A percentile compares a stretch with the other conserved stretches of the same genome.
phyloP scores from a whole-genome alignment of 1,140 invertebrate species.

The Drosophila kanapiae region DNA sequence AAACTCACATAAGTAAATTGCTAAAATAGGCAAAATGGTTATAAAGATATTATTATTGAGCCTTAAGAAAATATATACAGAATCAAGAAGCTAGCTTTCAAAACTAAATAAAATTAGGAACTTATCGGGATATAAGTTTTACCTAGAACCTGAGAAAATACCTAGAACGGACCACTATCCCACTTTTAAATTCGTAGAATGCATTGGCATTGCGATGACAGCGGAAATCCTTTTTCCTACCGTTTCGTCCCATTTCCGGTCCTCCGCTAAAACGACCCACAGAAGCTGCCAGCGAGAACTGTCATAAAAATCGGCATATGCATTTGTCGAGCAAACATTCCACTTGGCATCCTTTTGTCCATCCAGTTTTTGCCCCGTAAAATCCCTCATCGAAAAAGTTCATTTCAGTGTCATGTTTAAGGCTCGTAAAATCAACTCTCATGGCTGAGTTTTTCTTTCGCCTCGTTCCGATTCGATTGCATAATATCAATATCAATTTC shows the following conservation, averaged over 20 bases:
- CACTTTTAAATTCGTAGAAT: neutral
- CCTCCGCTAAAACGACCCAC: neutral
- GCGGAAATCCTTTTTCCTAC: slow-evolving; percentile 21
- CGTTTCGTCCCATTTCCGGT: slow-evolving; percentile 12
- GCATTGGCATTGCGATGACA: slow-evolving; percentile 16
- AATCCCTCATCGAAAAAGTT: slow-evolving; percentile 25
- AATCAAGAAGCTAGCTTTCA: too few species aligned
- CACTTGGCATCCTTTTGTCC: neutral
- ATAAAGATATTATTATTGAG: too few species aligned
- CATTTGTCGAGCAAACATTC: slow-evolving; percentile 13
- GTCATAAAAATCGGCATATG: slow-evolving; percentile 43
- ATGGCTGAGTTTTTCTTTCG: slow-evolving; percentile 19
- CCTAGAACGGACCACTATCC: neutral
- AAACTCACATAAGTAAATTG: too few species aligned
- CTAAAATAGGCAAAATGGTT: too few species aligned
- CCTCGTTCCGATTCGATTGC: slow-evolving; percentile 26
- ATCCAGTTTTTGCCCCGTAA: slow-evolving; percentile 2
- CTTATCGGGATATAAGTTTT: too few species aligned
- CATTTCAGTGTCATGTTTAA: slow-evolving; percentile 58
- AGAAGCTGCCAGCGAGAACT: slow-evolving; percentile 1
- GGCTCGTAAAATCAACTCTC: slow-evolving; percentile 60
- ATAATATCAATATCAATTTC: slow-evolving; percentile 59
- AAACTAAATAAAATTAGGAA: too few species aligned
- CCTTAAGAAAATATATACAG: too few species aligned
- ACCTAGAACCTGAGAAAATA: too few species aligned